Conservation (phyloP, 1,140 invertebrate species). For the Amphibalanus amphitrite region DNA sequence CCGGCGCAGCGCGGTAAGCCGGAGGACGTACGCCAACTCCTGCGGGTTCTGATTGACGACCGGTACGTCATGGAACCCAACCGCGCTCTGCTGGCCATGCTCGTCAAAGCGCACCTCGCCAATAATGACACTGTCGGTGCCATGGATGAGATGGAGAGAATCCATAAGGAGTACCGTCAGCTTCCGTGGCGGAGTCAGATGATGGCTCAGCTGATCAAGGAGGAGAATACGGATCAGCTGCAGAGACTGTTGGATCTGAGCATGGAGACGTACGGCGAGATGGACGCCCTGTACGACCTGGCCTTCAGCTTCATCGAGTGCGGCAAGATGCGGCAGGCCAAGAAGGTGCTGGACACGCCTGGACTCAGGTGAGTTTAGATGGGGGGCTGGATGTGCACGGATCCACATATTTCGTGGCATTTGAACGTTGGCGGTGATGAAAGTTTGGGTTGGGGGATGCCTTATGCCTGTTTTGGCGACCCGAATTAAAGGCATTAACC, state of each 20-base stretch:
- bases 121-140: too few species aligned
- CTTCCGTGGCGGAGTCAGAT: conserved; percentile 54
- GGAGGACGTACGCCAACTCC: conserved; percentile 38
- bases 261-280: conserved; percentile 55
- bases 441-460: too few species aligned
- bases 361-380: conserved; percentile 4
- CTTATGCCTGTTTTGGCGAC: too few species aligned
- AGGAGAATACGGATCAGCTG: conserved; percentile 48
- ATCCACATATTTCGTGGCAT: too few species aligned
- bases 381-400: too few species aligned
- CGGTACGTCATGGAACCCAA: conserved; percentile 38
- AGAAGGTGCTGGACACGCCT: conserved; percentile 49
- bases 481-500: too few species aligned
- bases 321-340: conserved; percentile 50
- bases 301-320: conserved; percentile 61
- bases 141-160: conserved; percentile 47
- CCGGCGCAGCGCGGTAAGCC: conserved; percentile 43
- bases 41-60: conserved; percentile 36
- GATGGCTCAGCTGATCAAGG: conserved; percentile 46
- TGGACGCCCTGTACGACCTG: conserved; percentile 61
- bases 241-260: conserved; percentile 60
- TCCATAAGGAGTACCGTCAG: conserved; percentile 39
- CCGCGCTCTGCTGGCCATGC: conserved; percentile 39
- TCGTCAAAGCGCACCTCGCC: too few species aligned
- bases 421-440: too few species aligned